Base-by-base conservation (phyloP, 1,140 invertebrate species). In the Epicauta chinensis region DNA sequence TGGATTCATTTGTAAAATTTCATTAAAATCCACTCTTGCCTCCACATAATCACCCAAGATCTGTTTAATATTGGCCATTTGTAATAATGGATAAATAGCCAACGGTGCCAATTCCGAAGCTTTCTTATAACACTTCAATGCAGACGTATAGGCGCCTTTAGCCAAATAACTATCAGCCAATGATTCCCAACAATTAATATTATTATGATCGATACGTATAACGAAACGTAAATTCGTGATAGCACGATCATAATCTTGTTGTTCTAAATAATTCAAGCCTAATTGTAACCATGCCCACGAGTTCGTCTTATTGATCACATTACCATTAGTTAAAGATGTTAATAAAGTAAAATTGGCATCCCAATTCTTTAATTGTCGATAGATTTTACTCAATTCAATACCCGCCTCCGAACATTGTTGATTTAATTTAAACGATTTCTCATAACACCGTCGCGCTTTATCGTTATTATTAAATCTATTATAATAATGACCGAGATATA, bases 91-190 rank as follows among this genome's bases (percentile, higher is more conserved):
- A 75, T 95, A 92, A 23, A 82, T 64, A 39, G 80, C 79, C 10
- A 73, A 73, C n/a, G 82, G 73, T 56, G 81, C 75, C 16, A 93
- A 64, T 63, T 84, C 76, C 23, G 81, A 70, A 14, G 84, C 84
- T 74, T 84, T 84, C 46, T 87, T 81, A 71, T 91, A 97, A 12
- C 89, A 89, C 68, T 88, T 89, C 47, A 91, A 72, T 11, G 91
- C 87, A 9, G 92, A 89, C 30, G 82, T 86, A 62, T 83, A 87
- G 13, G 91, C 89, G 3, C 91, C 91, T 58, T 90, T 74, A 7
- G 79, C 77, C 53, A 85, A 78, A 71, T 95, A 95, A 2, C 89
- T 89, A 74, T 95, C 92, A 30, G 83, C 92, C 61, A 95, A 74
- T 56, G 86, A 85, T 73, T 95, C 91, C 86, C 89, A 93, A 56